Conservation (phyloP, 92 coral and sea anemone genomes). For the Porites cylindrica region DNA sequence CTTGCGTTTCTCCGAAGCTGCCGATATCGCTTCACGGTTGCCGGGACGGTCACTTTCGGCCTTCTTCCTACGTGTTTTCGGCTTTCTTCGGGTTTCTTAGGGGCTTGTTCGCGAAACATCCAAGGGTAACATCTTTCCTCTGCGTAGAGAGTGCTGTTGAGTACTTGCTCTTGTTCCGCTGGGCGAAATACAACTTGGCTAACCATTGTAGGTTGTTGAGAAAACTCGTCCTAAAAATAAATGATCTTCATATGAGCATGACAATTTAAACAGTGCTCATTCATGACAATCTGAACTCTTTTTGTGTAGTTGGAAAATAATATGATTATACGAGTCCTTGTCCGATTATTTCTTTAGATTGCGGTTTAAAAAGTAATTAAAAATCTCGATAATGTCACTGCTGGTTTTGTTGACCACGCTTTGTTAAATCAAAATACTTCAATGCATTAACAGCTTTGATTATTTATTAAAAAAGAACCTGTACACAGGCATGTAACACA, state of each 20-base stretch:
- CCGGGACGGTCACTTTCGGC: constrained; percentile 81
- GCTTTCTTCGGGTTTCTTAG: constrained; percentile 60
- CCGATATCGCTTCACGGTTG: constrained; percentile 88
- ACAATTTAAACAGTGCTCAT: neutral
- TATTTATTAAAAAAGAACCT: neutral
- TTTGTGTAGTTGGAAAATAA: neutral
- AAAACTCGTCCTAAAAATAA: neutral
- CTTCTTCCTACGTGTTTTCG: constrained; percentile 68
- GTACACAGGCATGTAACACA: neutral
- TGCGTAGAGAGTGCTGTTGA: neutral
- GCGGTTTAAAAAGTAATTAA: neutral
- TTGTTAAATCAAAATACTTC: constrained; percentile 6
- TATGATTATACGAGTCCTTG: neutral
- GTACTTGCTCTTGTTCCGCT: constrained; percentile 23
- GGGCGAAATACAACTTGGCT: constrained; percentile 50
- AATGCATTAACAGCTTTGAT: neutral
- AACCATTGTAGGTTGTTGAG: constrained; percentile 10
- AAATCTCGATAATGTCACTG: neutral
- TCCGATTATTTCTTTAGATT: constrained; percentile 1
- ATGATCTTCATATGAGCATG: neutral
- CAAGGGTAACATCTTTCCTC: constrained; percentile 66
- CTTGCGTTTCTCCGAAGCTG: constrained; percentile 98
- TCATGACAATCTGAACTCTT: neutral
- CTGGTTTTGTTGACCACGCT: constrained; percentile 3
- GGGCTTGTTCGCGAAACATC: constrained; percentile 49